Percentiles rank a stretch among this genome's conserved stretches.
These are phyloP conservation scores for Phytoseiulus persimilis DNA, from an alignment of 2,888 invertebrate species.

Conservation along the genomic window DNA sequence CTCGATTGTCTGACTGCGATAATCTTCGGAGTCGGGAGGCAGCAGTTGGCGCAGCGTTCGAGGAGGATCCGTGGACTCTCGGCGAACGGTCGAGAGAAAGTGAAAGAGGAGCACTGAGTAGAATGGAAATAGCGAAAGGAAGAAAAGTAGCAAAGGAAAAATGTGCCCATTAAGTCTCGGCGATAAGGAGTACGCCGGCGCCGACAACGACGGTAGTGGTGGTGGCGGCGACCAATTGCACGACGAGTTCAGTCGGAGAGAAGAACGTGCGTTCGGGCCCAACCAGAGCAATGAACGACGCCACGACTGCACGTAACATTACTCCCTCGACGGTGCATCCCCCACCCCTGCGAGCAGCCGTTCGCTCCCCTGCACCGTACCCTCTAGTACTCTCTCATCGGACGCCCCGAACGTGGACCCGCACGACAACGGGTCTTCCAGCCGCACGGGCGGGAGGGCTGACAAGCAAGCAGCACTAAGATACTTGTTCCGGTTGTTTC, in stretches of 20 bases:
- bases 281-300: too few species aligned
- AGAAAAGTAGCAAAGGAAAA: neutral
- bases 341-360: too few species aligned
- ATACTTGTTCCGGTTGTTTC: neutral
- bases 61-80: neutral
- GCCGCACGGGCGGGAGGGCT: neutral
- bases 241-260: neutral
- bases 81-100: neutral
- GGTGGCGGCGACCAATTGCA: neutral
- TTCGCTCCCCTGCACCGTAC: neutral
- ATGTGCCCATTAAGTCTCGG: neutral
- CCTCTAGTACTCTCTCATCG: neutral
- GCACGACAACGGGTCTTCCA: neutral
- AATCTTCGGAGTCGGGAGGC: neutral
- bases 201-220: neutral
- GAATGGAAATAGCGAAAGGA: neutral
- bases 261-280: too few species aligned
- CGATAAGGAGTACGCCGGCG: neutral
- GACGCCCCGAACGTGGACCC: neutral
- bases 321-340: too few species aligned
- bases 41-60: neutral
- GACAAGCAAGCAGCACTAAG: neutral
- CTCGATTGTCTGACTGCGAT: neutral
- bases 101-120: neutral
- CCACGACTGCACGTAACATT: too few species aligned